Evolutionary conservation across 2,797 vertebrate genomes (phyloP).

Genomic region (Chanos chanos): DNA sequence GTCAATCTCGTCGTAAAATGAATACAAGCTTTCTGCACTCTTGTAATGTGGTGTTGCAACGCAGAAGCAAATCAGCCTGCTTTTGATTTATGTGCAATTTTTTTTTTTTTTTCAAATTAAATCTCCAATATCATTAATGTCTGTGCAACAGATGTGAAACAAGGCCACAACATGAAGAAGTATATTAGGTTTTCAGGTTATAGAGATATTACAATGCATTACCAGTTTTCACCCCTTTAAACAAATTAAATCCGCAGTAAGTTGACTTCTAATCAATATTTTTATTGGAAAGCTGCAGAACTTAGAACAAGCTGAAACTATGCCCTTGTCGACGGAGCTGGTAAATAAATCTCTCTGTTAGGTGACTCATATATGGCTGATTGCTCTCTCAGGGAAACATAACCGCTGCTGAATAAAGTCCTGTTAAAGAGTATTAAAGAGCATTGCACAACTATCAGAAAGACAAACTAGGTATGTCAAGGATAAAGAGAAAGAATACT

Average conservation of each 20-base stretch:
- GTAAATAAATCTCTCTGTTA: slow-evolving; percentile 33
- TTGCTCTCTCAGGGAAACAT: slow-evolving; percentile 21
- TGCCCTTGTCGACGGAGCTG: slow-evolving; percentile 12
- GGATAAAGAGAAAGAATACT: no score
- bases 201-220: slow-evolving; percentile 83
- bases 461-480: no score
- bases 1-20: slow-evolving; percentile 34
- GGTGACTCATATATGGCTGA: slow-evolving; percentile 4
- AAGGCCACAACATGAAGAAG: slow-evolving; percentile 64
- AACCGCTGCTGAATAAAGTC: slow-evolving; percentile 11
- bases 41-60: slow-evolving; percentile 16
- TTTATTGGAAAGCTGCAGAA: slow-evolving; percentile 87
- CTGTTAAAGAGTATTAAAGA: slow-evolving; percentile 3
- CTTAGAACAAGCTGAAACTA: slow-evolving; percentile 62
- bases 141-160: slow-evolving; percentile 61
- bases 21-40: slow-evolving; percentile 25
- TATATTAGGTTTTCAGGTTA: slow-evolving; percentile 73
- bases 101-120: slow-evolving; percentile 40
- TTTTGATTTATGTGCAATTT: slow-evolving; percentile 45
- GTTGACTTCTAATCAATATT: slow-evolving; percentile 91
- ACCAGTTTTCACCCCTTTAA: slow-evolving; percentile 83
- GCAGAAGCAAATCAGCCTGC: slow-evolving; percentile 40
- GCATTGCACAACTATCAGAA: no score
- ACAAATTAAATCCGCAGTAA: slow-evolving; percentile 91
- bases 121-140: slow-evolving; percentile 38